Evolutionary conservation across 2,797 vertebrate genomes (phyloP).

Genomic region (Peromyscus melanophrys): DNA sequence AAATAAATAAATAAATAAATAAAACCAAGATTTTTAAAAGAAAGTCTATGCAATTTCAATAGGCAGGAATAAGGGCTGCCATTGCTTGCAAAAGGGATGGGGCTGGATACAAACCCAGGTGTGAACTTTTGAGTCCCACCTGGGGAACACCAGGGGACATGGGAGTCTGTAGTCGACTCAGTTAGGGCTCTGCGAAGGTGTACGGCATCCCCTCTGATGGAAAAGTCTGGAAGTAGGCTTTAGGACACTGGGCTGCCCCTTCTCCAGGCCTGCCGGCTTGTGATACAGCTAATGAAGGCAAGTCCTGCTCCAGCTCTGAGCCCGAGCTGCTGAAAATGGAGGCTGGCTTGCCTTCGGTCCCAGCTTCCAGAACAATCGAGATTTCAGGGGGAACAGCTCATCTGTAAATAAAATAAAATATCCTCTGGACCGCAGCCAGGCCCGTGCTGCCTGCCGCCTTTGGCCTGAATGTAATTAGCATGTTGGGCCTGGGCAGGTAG

Average conservation of each 20-base stretch:
- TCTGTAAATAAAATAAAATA: conserved; percentile 88
- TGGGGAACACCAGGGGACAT: not conserved
- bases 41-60: not conserved
- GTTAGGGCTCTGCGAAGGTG: not conserved
- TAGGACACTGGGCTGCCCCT: not conserved
- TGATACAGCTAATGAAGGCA: conserved; percentile 85
- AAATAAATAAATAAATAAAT: too few species aligned
- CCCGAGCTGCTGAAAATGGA: conserved; percentile 61
- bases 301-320: conserved; percentile 64
- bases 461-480: conserved; percentile 83
- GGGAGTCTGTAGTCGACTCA: not conserved
- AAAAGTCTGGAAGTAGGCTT: not conserved
- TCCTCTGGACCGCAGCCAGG: conserved; percentile 85
- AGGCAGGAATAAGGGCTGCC: not conserved
- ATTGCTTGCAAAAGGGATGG: not conserved
- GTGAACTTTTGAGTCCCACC: not conserved
- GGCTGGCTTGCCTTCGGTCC: conserved; percentile 78
- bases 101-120: not conserved
- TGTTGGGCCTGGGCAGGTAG: not conserved
- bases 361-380: conserved; percentile 77
- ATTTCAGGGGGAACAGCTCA: conserved; percentile 84
- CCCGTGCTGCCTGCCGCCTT: conserved; percentile 84
- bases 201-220: not conserved
- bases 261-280: not conserved
- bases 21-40: not conserved